These are phyloP conservation scores for Drosophila busckii DNA, from an alignment of 1,140 invertebrate genomes.

Conservation along the genomic window DNA sequence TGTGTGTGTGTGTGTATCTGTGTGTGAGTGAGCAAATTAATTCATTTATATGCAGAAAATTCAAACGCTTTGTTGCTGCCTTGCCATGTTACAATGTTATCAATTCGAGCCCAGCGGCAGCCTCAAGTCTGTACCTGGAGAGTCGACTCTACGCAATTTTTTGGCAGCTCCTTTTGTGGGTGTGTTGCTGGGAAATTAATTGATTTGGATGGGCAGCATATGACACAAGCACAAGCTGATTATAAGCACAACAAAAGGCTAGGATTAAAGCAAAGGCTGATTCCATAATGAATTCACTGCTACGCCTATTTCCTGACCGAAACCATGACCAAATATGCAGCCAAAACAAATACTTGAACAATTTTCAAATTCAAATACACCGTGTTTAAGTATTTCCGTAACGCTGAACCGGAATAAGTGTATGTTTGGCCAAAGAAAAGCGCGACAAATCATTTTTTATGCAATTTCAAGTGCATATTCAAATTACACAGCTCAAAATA, in stretches of 20 bases:
- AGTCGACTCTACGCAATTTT: too few relatives aligned
- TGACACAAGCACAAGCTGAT: conserved; percentile 15
- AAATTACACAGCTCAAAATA: conserved; percentile 61
- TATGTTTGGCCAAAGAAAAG: too few relatives aligned
- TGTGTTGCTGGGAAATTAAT: background rate
- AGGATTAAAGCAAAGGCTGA: conserved; percentile 7
- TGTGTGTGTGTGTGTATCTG: background rate
- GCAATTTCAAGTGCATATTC: conserved; percentile 74
- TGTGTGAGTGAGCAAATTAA: conserved; percentile 59
- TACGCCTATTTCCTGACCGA: conserved; percentile 34
- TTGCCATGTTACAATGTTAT: conserved; percentile 71
- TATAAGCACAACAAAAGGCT: conserved; percentile 9
- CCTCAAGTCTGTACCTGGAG: too few relatives aligned
- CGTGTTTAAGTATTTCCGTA: conserved; percentile 60
- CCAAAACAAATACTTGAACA: conserved; percentile 44
- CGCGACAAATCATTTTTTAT: conserved; percentile 64
- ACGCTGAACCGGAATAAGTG: conserved; percentile 58
- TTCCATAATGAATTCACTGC: conserved; percentile 6
- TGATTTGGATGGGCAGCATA: conserved; percentile 22
- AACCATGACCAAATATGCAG: conserved; percentile 41
- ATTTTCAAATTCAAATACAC: conserved; percentile 36
- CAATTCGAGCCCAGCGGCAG: conserved; percentile 66
- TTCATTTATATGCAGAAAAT: conserved; percentile 78
- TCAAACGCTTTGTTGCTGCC: conserved; percentile 47
- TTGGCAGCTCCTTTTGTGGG: too few relatives aligned